Base-by-base conservation (phyloP, 2,888 invertebrate genomes). In the Cynaeus angustus region DNA sequence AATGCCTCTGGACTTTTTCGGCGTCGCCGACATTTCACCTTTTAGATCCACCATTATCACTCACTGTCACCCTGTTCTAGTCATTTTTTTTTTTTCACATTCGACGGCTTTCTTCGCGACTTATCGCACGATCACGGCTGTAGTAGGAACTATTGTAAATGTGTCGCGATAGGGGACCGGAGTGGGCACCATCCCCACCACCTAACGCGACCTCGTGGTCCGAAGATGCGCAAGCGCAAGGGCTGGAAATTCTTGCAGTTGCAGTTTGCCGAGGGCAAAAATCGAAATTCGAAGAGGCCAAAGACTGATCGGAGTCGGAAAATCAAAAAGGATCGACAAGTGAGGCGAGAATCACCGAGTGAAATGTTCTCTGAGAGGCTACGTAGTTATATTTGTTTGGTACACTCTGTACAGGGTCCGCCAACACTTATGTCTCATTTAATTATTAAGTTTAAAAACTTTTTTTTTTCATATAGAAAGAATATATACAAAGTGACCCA, bases 11-110 rank as follows among this genome's bases (percentile, higher is more conserved):
- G 83, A 78, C 72, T 85, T 85, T 72, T 83, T 84, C 68, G 83
- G 82, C 50, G 83, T 82, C 61, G 79, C 74, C 48, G 80, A 77
- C 21, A 79, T 77, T 53, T 83, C 83, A 71, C 80, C 81, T 67
- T 83, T 83, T 61, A 84, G 78, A 75, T 85, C 85, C 41, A 85
- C 84, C 85, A 85, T 85, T 12, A 26, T 16, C 12, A 6, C 13
- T n/a, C 14, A 41, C 45, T 14, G 26, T 43, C 56, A 58, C 56
- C 8, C 10, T 30, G 12, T 7, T 45, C 43, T 12, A 5, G 16
- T 7, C 37, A 52, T 48, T 64, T 48, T 50, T 59, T 59, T 45
- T 8, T 10, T 48, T 1, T 1, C 21, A 30, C n/a, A 10, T 43
- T 12, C 53, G 65, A n/a, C 48, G 16, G 26, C 4, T 43, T 43